These are phyloP conservation scores for Microplitis demolitor DNA, from an alignment of 1,140 invertebrate species.

Conservation along the genomic window DNA sequence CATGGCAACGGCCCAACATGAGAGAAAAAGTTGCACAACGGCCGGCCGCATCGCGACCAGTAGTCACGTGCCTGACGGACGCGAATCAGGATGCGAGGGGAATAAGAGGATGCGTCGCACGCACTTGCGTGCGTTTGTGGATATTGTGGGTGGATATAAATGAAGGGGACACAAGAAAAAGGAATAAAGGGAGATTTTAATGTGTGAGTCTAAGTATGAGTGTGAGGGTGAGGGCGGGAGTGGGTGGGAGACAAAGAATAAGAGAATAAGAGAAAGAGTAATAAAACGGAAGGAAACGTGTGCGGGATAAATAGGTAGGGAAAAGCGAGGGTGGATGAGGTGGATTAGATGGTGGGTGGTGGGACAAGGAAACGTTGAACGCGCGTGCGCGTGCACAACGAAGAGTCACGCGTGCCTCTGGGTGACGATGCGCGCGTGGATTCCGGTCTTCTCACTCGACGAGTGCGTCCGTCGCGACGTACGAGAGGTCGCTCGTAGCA, in stretches of 20 bases:
- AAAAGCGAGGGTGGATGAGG: neutral
- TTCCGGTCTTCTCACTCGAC: slow-evolving; percentile 21
- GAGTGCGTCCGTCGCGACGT: slow-evolving; percentile 2
- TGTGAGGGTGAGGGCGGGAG: neutral
- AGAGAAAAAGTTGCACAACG: slow-evolving; percentile 23
- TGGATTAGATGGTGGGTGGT: too few species aligned
- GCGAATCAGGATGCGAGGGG: neutral
- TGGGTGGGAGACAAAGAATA: neutral
- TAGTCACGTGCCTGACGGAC: slow-evolving; percentile 6
- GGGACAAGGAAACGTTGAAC: neutral
- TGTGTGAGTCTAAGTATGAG: neutral
- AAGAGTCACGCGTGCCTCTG: slow-evolving; percentile 11
- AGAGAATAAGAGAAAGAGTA: neutral
- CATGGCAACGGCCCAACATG: slow-evolving; percentile 42
- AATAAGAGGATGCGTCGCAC: neutral
- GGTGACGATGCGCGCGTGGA: neutral
- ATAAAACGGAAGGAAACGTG: neutral
- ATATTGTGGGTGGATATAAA: neutral
- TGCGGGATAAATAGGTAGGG: neutral
- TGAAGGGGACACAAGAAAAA: neutral
- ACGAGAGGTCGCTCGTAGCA: slow-evolving; percentile 24
- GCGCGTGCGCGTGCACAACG: slow-evolving; percentile 1
- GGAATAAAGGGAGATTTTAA: neutral
- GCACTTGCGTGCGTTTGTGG: slow-evolving; percentile 1
- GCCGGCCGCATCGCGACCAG: slow-evolving; percentile 25